A percentile compares a stretch with the other conserved stretches of the same genome.
Conservation (phyloP, 2,113 vertebrate genomes). For the Solea senegalensis region DNA sequence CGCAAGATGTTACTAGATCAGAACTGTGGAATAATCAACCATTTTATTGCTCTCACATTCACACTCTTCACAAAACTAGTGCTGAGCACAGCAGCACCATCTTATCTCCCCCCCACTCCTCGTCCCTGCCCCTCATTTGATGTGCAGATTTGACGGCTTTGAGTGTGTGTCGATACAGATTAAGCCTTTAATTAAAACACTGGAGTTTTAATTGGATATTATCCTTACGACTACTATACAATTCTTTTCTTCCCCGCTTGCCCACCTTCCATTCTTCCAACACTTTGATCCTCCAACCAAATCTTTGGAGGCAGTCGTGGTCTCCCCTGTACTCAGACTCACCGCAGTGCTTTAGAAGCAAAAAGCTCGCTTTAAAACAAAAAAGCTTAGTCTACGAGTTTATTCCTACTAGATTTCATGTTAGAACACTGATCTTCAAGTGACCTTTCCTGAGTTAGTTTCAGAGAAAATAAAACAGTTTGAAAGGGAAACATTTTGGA, state of each 20-base stretch:
- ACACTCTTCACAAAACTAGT: constrained; percentile 59
- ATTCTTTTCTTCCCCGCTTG: constrained; percentile 31
- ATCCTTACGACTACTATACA: constrained; percentile 28
- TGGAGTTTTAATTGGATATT: constrained; percentile 72
- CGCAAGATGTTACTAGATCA: constrained; percentile 73
- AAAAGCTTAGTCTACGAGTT: constrained; percentile 16
- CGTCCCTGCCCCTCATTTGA: constrained; percentile 24
- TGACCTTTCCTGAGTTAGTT: constrained; percentile 20
- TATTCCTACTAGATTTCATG: constrained; percentile 16
- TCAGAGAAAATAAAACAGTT: not conserved
- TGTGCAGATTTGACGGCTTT: constrained; percentile 60
- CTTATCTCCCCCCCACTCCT: constrained; percentile 44
- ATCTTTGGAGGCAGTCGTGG: constrained; percentile 52
- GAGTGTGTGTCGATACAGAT: constrained; percentile 52
- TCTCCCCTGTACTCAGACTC: constrained; percentile 42
- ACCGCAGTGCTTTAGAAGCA: constrained; percentile 35
- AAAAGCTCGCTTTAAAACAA: constrained; percentile 43
- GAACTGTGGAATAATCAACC: constrained; percentile 75
- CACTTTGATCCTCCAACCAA: constrained; percentile 64
- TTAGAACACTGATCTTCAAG: constrained; percentile 28
- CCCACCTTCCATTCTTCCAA: constrained; percentile 41
- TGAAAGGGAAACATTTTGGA: constrained; percentile 7
- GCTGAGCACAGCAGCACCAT: constrained; percentile 60
- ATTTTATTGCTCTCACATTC: constrained; percentile 61
- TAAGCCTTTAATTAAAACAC: constrained; percentile 73